Evolutionary conservation across 2,888 invertebrate species (phyloP), one percentile per base, ranked within the genome.

Genomic region (Lepas anatifera): DNA sequence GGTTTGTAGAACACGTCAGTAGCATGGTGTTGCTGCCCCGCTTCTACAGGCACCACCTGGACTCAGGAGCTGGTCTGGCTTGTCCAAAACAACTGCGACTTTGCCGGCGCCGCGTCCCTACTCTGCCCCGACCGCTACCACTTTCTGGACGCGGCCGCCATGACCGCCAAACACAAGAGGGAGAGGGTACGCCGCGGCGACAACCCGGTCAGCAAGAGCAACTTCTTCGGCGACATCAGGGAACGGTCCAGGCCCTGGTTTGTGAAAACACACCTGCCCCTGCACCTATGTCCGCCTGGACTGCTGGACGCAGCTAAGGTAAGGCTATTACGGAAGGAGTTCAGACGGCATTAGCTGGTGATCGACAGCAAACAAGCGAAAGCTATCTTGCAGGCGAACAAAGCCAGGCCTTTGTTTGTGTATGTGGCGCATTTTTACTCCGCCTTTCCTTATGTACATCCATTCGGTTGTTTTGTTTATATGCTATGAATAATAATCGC

Each of bases 231-330:
- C 1, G 18, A 10, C 2, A 2, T 58, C 27, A 10, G 22, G 18
- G 50, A 50, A 18, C 3, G 72, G 72, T 67, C 70, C 1, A 50
- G 68, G 22, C 75, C 75, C 3, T 71, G 74, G 25, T 69, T 71
- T 3, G 52, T 76, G 29, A 74, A 74, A 68, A 77, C 76, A 0
- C 79, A 79, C 70, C 75, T 79, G 1, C 77, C 77, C 2, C 73
- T 69, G 37, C 41, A 70, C 13, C 41, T 67, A 1, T 43, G 74
- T 48, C 73, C 73, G 0, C 69, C 72, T n/a, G 70, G 7, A 22
- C 39, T 69, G 22, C 39, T 73, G 27, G 70, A 75, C 3, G 72
- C 72, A 27, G 74, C 73, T 50, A 70, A 81, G 79, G 58, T 58
- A 22, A 1, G 22, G n/a, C n/a, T n/a, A n/a, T n/a, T n/a, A n/a